Percentiles rank a stretch among this genome's conserved stretches.
phyloP scores from a whole-genome alignment of 1,140 invertebrate genomes.

The Meloidogyne hapla region DNA sequence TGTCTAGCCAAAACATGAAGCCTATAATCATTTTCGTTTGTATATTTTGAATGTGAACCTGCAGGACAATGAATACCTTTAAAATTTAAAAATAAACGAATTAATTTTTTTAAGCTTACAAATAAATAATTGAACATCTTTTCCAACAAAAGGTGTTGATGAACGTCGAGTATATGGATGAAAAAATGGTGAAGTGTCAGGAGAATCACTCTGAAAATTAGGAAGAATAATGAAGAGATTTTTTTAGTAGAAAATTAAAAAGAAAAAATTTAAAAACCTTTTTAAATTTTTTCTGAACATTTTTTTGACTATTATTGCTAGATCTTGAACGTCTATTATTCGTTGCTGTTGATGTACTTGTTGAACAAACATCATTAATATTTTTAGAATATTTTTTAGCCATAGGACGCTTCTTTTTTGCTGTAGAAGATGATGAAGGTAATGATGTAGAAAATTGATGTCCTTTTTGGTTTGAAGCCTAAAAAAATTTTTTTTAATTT shows the following conservation, averaged over 20 bases:
- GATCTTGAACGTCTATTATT: background rate
- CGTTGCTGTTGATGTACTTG: background rate
- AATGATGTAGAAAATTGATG: too few species aligned
- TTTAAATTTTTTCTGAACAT: background rate
- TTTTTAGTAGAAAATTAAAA: background rate
- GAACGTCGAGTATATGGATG: background rate
- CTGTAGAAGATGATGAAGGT: too few species aligned
- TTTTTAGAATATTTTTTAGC: background rate
- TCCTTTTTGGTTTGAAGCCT: too few species aligned
- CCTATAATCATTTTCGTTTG: background rate
- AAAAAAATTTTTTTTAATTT: too few species aligned
- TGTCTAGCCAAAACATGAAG: background rate
- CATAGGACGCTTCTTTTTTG: background rate
- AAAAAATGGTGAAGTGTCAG: background rate
- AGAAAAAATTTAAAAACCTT: background rate
- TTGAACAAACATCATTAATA: background rate
- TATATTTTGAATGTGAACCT: background rate
- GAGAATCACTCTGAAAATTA: too few species aligned
- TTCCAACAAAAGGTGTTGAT: background rate
- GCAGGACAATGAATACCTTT: background rate
- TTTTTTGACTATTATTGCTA: background rate
- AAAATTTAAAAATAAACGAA: background rate
- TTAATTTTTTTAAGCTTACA: background rate
- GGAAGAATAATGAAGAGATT: too few species aligned
- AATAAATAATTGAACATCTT: background rate